phyloP scores from a whole-genome alignment of 2,888 invertebrate genomes.

The Spatulosminthurus flaviceps region DNA sequence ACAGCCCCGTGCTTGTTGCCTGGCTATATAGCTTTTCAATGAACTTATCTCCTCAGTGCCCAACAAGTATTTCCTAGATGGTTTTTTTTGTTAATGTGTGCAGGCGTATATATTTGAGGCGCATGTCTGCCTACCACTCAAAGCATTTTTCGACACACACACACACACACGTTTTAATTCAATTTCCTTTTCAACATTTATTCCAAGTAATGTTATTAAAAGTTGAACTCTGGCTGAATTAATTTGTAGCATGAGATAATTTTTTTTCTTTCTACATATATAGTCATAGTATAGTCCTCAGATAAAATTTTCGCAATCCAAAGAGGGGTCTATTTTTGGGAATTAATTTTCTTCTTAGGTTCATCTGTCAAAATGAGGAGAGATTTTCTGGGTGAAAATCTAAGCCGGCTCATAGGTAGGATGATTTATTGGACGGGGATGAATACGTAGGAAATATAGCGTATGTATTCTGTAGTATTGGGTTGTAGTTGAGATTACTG shows the following conservation, averaged over 20 bases:
- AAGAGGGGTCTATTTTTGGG: neutral
- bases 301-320: neutral
- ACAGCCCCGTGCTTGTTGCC: neutral
- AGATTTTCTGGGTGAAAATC: neutral
- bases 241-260: too few species aligned
- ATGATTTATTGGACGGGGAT: constrained; percentile 31
- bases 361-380: constrained; percentile 18
- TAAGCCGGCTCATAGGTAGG: neutral
- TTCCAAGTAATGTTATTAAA: too few species aligned
- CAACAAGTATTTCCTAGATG: constrained; percentile 19
- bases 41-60: neutral
- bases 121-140: too few species aligned
- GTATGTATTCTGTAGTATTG: too few species aligned
- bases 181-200: too few species aligned
- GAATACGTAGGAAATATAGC: constrained; percentile 25
- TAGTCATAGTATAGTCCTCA: too few species aligned
- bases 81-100: too few species aligned
- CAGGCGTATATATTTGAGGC: too few species aligned
- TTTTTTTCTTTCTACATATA: too few species aligned
- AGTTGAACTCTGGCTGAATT: too few species aligned
- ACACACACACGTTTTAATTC: too few species aligned
- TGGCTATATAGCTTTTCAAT: neutral
- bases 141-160: too few species aligned
- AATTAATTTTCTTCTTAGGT: constrained; percentile 13
- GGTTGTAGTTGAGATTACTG: constrained; percentile 26